phyloP scores from a whole-genome alignment of 2,888 invertebrate genomes.

The Apodemia zela region DNA sequence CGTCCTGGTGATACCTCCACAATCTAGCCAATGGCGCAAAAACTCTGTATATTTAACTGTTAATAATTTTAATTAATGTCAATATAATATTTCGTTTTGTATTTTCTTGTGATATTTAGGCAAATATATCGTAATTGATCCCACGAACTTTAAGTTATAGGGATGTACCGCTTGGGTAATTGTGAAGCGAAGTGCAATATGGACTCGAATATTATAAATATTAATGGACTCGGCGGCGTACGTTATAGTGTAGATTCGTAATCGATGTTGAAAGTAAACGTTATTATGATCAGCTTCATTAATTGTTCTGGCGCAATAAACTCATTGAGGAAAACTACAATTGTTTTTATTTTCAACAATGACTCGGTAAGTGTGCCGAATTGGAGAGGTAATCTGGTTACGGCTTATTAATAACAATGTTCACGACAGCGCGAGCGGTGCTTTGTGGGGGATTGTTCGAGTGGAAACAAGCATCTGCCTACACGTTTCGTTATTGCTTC shows the following conservation, averaged over 20 bases:
- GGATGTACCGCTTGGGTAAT: slow-evolving; percentile 67
- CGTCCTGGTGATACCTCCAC: slow-evolving; percentile 65
- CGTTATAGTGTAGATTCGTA: slow-evolving; percentile 73
- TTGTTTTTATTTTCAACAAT: slow-evolving; percentile 64
- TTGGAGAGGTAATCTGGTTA: slow-evolving; percentile 47
- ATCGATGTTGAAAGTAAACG: slow-evolving; percentile 81
- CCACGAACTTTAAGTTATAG: slow-evolving; percentile 78
- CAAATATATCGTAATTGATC: slow-evolving; percentile 75
- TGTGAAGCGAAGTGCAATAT: slow-evolving; percentile 75
- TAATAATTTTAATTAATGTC: slow-evolving; percentile 77
- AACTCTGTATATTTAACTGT: slow-evolving; percentile 75
- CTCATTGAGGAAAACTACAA: slow-evolving; percentile 67
- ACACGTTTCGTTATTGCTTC: slow-evolving; percentile 31
- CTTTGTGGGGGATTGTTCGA: slow-evolving; percentile 42
- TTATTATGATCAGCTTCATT: slow-evolving; percentile 79
- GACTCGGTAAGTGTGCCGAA: slow-evolving; percentile 48
- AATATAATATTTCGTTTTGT: slow-evolving; percentile 79
- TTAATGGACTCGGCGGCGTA: slow-evolving; percentile 60
- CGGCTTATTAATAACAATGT: slow-evolving; percentile 45
- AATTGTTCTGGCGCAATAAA: slow-evolving; percentile 80
- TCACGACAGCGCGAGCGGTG: slow-evolving; percentile 34
- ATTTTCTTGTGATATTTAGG: slow-evolving; percentile 81
- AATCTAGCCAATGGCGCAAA: slow-evolving; percentile 43
- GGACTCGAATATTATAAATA: slow-evolving; percentile 70
- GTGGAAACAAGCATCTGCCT: slow-evolving; percentile 43